Evolutionary conservation across 2,797 vertebrate genomes (phyloP), one percentile per base, ranked within the genome.

Genomic region (Ataeniobius toweri): DNA sequence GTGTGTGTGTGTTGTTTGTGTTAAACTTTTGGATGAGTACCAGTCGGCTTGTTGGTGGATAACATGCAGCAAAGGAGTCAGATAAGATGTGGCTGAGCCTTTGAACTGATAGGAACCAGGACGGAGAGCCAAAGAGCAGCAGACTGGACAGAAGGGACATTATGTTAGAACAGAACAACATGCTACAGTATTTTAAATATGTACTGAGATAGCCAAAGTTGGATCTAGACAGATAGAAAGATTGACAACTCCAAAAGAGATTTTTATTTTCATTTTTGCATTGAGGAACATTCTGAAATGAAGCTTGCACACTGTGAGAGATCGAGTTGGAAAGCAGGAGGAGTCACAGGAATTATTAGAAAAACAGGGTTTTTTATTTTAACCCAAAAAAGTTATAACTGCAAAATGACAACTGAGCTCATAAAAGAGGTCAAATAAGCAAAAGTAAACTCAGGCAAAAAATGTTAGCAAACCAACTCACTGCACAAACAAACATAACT

Each of bases 1-100:
- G 8, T 44, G 59, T 18, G 26, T 28, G 44, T 73, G 44, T 28
- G n/a, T 28, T 9, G 0, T 39, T 44, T 80, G 73, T 28, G 10
- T n/a, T 53, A 56, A 41, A 61, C 39, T 14, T 82, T 74, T 90
- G 91, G 86, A 80, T 75, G 71, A 77, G 85, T 71, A 80, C 92
- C 80, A 86, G 75, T 84, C 75, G n/a, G 36, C 26, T 12, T 0
- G 6, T 31, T 51, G 46, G 75, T 55, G 36, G 82, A 84, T 77
- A 80, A 48, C 8, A 3, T 18, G 1, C 31, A 68, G 72, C 48
- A 18, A 13, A 59, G 74, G 73, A 82, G 71, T 58, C 71, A 55
- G 85, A 90, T 91, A 88, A 88, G 73, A 73, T 13, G 67, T 26
- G 46, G 80, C 24, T 39, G 61, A 39, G 48, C 39, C 70, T 83